phyloP scores from a whole-genome alignment of 2,888 invertebrate species.

The Macaria notata region DNA sequence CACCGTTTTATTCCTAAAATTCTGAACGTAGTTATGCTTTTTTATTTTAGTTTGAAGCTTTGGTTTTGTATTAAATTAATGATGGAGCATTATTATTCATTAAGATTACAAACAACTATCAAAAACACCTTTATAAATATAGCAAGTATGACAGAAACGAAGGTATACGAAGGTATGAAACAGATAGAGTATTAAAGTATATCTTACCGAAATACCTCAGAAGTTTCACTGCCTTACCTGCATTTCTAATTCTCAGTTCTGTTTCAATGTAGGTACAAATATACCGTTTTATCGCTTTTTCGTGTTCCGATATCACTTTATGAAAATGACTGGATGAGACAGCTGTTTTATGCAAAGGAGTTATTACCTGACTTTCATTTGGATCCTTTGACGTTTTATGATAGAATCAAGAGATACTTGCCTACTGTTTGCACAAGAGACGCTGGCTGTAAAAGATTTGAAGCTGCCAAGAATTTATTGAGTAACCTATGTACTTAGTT shows the following conservation, averaged over 20 bases:
- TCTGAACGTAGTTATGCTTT: too few species aligned
- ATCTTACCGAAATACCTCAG: too few species aligned
- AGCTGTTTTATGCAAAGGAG: conserved; percentile 35
- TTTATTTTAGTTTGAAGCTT: too few species aligned
- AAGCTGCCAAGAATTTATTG: conserved; percentile 5
- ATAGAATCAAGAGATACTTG: conserved; percentile 18
- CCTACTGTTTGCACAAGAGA: conserved; percentile 19
- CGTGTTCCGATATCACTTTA: conserved; percentile 33
- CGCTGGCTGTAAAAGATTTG: conserved; percentile 10
- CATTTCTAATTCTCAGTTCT: conserved; percentile 26
- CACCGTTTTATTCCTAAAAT: too few species aligned
- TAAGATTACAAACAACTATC: too few species aligned
- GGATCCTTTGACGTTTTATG: conserved; percentile 23
- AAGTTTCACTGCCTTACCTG: not conserved
- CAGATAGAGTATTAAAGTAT: too few species aligned
- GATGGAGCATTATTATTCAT: too few species aligned
- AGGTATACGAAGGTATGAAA: too few species aligned
- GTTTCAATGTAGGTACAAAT: conserved; percentile 33
- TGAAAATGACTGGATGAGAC: conserved; percentile 32
- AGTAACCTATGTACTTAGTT: not conserved
- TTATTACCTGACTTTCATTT: conserved; percentile 32
- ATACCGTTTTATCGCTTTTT: conserved; percentile 37
- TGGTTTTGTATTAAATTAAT: too few species aligned
- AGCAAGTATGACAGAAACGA: too few species aligned
- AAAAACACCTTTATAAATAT: too few species aligned